These are phyloP conservation scores for Adela reaumurella DNA, from an alignment of 2,888 invertebrate species.

Conservation along the genomic window DNA sequence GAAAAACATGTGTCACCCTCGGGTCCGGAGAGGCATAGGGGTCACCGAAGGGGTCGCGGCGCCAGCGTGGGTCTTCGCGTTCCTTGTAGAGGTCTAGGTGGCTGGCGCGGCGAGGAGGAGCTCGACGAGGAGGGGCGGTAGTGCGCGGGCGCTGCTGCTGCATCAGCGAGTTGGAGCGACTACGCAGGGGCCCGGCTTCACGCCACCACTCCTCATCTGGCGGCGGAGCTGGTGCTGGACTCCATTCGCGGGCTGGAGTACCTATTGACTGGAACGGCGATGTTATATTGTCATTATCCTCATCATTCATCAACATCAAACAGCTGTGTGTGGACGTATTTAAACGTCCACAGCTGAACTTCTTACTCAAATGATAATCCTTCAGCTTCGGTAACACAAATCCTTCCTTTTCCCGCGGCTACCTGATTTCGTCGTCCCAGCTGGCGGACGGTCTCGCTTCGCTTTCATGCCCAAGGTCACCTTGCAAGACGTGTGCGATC, in stretches of 20 bases:
- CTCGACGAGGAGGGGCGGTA: constrained; percentile 13
- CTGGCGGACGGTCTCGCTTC: no score
- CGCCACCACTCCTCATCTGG: constrained; percentile 37
- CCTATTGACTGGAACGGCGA: not conserved
- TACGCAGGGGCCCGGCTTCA: constrained; percentile 26
- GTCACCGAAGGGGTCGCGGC: constrained; percentile 26
- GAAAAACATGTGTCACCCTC: constrained; percentile 1
- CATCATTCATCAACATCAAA: no score
- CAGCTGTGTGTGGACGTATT: no score
- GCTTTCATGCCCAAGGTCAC: no score
- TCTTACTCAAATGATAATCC: no score
- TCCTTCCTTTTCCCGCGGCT: no score
- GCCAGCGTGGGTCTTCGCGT: constrained; percentile 25
- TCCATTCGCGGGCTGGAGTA: not conserved
- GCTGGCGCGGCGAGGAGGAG: constrained; percentile 36
- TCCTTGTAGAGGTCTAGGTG: constrained; percentile 37
- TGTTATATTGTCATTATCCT: no score
- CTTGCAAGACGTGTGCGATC: no score
- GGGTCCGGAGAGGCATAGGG: constrained; percentile 1
- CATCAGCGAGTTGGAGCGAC: constrained; percentile 19
- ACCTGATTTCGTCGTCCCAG: no score
- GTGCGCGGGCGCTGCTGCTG: constrained; percentile 11
- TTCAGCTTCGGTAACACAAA: no score
- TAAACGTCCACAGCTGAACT: no score
- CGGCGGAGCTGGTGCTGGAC: constrained; percentile 11